Evolutionary conservation across 2,888 invertebrate genomes (phyloP), one percentile per base, ranked within the genome.

Genomic region (Nasonia oneida): DNA sequence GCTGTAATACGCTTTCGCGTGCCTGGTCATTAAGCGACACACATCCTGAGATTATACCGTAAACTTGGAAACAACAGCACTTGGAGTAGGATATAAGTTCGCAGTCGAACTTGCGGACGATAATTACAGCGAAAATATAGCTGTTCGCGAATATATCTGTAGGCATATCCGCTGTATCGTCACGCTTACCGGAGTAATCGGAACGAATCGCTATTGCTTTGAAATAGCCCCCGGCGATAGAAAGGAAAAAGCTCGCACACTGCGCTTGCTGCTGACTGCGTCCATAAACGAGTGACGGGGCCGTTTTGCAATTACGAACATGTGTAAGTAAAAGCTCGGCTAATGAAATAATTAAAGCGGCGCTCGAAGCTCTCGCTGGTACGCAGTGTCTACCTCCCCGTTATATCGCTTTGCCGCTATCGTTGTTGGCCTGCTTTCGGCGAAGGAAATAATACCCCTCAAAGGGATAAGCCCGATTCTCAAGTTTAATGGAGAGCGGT

Each of bases 281-380:
- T 71, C 23, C 53, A 53, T 80, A 71, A 71, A 80, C 53, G 50
- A 80, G 80, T 53, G 1, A 3, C 71, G 71, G n/a, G 29, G 67
- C 29, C 3, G 67, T 15, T 33, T 23, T 67, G 14, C 33, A 67
- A 67, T 67, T 33, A 33, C 67, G 47, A 23, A 50, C 74, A 23
- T 39, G 39, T 47, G 57, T n/a, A 61, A 39, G 74, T 23, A 23
- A 37, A 77, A 50, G 53, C 42, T 3, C 18, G 47, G 29, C 18
- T 70, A 81, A 85, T 80, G 70, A 81, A 85, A 81, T 85, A 81
- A 85, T 85, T 81, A 85, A 85, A 85, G 76, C 50, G 33, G 1
- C n/a, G 23, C 50, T 67, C 23, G 1, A 8, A 23, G 5, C 2
- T 61, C n/a, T 23, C n/a, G n/a, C 2, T 18, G n/a, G 14, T 15